Evolutionary conservation across 1,140 invertebrate species (phyloP).

Genomic region (Lepidostoma basale): DNA sequence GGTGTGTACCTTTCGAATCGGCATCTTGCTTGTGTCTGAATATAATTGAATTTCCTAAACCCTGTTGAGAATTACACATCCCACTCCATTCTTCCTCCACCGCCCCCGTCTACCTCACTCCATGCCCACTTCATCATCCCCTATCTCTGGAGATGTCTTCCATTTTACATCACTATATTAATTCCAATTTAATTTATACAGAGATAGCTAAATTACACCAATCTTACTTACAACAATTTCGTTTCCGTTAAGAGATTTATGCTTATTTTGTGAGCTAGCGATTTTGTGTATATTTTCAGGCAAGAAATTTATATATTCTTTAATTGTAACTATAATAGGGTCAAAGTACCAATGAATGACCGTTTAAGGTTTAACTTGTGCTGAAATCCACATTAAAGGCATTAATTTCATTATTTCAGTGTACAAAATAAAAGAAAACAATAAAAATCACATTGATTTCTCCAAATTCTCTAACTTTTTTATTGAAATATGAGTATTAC

Average conservation of each 20-base stretch:
- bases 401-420: too few relatives aligned
- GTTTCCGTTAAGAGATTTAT: background rate
- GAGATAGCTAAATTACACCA: background rate
- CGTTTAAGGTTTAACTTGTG: too few relatives aligned
- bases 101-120: background rate
- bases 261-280: too few relatives aligned
- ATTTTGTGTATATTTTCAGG: too few relatives aligned
- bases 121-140: slow-evolving; percentile 3
- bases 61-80: slow-evolving; percentile 1
- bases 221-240: slow-evolving; percentile 1
- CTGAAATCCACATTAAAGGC: too few relatives aligned
- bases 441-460: too few relatives aligned
- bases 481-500: too few relatives aligned
- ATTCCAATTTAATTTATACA: slow-evolving; percentile 14
- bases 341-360: too few relatives aligned
- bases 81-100: background rate
- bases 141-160: slow-evolving; percentile 2
- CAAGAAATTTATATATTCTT: too few relatives aligned
- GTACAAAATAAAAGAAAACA: too few relatives aligned
- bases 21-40: background rate
- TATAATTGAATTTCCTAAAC: slow-evolving; percentile 19
- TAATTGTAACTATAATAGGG: too few relatives aligned
- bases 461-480: too few relatives aligned
- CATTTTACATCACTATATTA: slow-evolving; percentile 9
- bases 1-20: background rate